Base-by-base conservation (phyloP, 2,797 vertebrate genomes). In the Bovichtus variegatus region DNA sequence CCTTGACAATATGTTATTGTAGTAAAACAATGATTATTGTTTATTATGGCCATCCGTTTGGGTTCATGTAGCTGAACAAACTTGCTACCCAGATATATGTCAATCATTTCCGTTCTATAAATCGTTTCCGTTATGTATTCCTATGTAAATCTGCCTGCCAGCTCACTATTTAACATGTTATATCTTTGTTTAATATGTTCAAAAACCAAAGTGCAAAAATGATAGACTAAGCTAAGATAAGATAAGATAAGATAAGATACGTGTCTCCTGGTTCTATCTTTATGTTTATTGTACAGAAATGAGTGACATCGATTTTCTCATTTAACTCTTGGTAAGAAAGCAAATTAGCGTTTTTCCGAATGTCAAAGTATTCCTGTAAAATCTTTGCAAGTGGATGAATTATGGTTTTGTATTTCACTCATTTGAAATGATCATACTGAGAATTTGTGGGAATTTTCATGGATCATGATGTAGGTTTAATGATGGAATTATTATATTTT, bases 391-490 rank as follows among this genome's bases (percentile, higher is more conserved):
- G 5, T 43, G 41, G 23, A 44, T 41, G 3, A 25, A 63, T 21
- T 50, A 23, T 12, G 21, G 21, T 34, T 34, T 34, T 6, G 34
- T 34, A 34, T 9, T 58, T 40, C 3, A 54, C 12, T 31, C 27
- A 38, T 70, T 50, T 74, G 12, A 66, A 74, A 74, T 12, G 2
- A 27, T 31, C 9, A 38, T 63, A 38, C 11, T 59, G 47, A 54
- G 8, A 19, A 58, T 80, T 41, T 43, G 15, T 6, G 29, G 15
- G 18, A 25, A 46, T 18, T 51, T 6, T 41, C 5, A 40, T 15
- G 27, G 25, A 8, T 43, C 23, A 16, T 41, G 8, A 19, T 23
- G 5, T 40, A 9, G 5, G 8, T 47, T 60, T 19, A 58, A 60
- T 36, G 50, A 23, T 43, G 1, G 9, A 68, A 25, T 29, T 13